Conservation (phyloP, 2,113 vertebrate species). For the Cheilinus undulatus region DNA sequence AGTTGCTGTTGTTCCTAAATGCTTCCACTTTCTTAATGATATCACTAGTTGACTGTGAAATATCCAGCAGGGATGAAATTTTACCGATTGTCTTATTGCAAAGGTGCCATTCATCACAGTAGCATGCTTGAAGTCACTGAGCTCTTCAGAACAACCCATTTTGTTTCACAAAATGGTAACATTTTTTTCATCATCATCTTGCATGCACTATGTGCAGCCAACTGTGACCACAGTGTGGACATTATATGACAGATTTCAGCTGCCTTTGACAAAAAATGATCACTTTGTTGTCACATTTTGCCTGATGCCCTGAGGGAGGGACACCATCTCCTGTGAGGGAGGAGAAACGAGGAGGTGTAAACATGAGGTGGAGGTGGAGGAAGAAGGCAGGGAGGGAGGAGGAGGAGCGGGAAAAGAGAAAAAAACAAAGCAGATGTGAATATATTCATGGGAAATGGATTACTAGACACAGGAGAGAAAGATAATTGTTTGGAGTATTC, state of each 20-base stretch:
- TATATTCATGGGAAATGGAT: slow-evolving; percentile 76
- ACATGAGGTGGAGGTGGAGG: slow-evolving; percentile 36
- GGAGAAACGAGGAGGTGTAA: slow-evolving; percentile 29
- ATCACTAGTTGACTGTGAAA: too few species aligned
- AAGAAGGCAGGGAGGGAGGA: background rate
- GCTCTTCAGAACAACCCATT: too few species aligned
- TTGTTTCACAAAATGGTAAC: too few species aligned
- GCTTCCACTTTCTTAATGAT: too few species aligned
- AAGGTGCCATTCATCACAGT: too few species aligned
- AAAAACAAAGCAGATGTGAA: slow-evolving; percentile 53
- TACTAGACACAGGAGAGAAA: slow-evolving; percentile 53
- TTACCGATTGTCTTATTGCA: too few species aligned
- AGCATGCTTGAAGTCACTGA: too few species aligned
- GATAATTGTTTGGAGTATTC: slow-evolving; percentile 82
- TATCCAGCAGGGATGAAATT: too few species aligned
- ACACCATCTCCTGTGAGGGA: slow-evolving; percentile 40
- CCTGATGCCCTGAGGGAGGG: slow-evolving; percentile 27
- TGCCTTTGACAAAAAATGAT: slow-evolving; percentile 12
- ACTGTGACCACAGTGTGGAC: slow-evolving; percentile 9
- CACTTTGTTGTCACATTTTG: slow-evolving; percentile 39
- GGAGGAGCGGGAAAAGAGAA: slow-evolving; percentile 13
- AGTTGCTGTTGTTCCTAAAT: too few species aligned
- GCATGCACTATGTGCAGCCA: background rate
- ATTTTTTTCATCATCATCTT: too few species aligned
- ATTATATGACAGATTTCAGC: slow-evolving; percentile 8